Evolutionary conservation across 2,888 invertebrate genomes (phyloP).

Genomic region (Agrochola litura): DNA sequence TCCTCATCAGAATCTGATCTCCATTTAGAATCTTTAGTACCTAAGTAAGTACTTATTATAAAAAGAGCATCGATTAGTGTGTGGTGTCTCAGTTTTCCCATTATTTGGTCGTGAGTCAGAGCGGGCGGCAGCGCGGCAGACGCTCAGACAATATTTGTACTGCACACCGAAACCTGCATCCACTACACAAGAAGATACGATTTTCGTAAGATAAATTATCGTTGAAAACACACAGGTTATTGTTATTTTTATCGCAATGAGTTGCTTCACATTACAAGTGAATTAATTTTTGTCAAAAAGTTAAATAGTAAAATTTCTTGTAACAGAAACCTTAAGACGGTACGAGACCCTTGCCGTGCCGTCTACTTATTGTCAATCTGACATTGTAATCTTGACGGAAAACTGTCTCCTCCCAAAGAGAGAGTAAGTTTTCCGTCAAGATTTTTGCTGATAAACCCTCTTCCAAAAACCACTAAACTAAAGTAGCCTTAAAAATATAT

Average conservation of each 20-base stretch:
- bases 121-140: conserved; percentile 65
- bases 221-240: not conserved
- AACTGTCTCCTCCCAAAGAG: no score
- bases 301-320: not conserved
- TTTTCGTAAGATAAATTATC: not conserved
- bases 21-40: not conserved
- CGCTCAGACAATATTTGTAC: conserved; percentile 79
- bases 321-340: no score
- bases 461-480: not conserved
- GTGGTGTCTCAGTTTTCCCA: conserved; percentile 36
- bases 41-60: not conserved
- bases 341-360: no score
- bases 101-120: conserved; percentile 65
- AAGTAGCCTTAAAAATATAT: not conserved
- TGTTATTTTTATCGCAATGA: not conserved
- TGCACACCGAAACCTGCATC: conserved; percentile 60
- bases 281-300: not conserved
- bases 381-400: no score
- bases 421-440: no score
- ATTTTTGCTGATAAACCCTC: not conserved
- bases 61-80: conserved; percentile 38
- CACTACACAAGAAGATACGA: conserved; percentile 54
- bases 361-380: no score
- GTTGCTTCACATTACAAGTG: not conserved
- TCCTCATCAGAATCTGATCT: not conserved